Conservation (phyloP, 2,888 invertebrate genomes). For the Cyrtodaria siliqua region DNA sequence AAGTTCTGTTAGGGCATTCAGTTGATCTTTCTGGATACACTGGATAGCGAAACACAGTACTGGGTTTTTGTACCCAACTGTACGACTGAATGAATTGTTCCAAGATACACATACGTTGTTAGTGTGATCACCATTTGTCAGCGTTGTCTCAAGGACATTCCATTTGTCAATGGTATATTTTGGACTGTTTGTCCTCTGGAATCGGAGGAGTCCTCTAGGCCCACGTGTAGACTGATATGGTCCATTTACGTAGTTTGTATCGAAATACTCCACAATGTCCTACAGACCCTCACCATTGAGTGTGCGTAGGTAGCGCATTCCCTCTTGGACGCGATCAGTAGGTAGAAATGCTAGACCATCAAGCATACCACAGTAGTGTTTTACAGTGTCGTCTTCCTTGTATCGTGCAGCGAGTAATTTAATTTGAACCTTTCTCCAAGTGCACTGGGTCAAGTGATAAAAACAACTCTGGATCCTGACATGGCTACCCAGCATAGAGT, state of each 20-base stretch:
- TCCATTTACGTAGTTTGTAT: slow-evolving; percentile 1
- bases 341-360: slow-evolving; percentile 10
- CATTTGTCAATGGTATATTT: background rate
- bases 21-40: slow-evolving; percentile 1
- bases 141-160: slow-evolving; percentile 4
- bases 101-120: slow-evolving; percentile 10
- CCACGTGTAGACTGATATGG: no score
- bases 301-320: background rate
- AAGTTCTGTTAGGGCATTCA: slow-evolving; percentile 2
- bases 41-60: background rate
- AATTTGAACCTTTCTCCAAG: slow-evolving; percentile 12
- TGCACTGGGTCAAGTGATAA: slow-evolving; percentile 10
- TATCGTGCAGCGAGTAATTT: background rate
- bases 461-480: no score
- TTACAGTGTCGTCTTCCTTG: background rate
- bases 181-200: no score
- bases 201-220: no score
- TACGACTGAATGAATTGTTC: slow-evolving; percentile 1
- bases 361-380: slow-evolving; percentile 16
- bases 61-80: slow-evolving; percentile 1
- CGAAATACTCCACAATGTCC: slow-evolving; percentile 8
- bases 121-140: background rate
- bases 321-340: slow-evolving; percentile 1
- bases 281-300: background rate
- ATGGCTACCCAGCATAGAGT: background rate